Evolutionary conservation across 2,797 vertebrate species (phyloP).

Genomic region (Poeciliopsis infans): DNA sequence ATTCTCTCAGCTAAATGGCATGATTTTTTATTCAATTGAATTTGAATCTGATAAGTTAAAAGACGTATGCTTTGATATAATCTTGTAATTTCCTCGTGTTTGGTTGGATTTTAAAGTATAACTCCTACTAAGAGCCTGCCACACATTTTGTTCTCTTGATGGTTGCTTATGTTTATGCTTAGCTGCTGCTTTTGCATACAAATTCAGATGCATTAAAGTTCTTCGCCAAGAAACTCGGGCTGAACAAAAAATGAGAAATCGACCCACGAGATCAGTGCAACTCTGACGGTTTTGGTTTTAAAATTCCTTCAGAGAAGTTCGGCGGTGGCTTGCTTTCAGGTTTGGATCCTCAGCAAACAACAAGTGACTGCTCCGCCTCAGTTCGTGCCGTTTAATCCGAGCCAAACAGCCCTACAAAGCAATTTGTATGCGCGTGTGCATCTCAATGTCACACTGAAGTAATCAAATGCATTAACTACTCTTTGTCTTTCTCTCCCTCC

Average conservation of each 20-base stretch:
- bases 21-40: not conserved
- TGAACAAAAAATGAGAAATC: not conserved
- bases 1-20: too few relatives aligned
- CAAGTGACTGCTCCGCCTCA: not conserved
- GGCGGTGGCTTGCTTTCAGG: not conserved
- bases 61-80: not conserved
- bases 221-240: not conserved
- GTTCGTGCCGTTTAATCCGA: conserved; percentile 14
- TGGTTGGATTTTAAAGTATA: not conserved
- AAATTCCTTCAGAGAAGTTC: not conserved
- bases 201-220: not conserved
- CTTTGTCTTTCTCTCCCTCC: conserved; percentile 50
- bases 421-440: conserved; percentile 1
- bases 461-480: conserved; percentile 63
- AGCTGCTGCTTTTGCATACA: not conserved
- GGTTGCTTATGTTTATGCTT: not conserved
- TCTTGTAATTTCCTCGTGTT: not conserved
- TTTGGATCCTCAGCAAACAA: not conserved
- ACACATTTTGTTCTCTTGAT: not conserved
- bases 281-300: not conserved
- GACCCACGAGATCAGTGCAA: not conserved
- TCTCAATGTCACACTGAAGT: conserved; percentile 21
- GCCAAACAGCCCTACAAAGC: not conserved
- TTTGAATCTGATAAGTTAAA: not conserved
- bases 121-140: not conserved